A percentile compares a stretch with the other conserved stretches of the same genome.
Conservation (phyloP, 2,797 vertebrate species). For the Carcharodon carcharias region DNA sequence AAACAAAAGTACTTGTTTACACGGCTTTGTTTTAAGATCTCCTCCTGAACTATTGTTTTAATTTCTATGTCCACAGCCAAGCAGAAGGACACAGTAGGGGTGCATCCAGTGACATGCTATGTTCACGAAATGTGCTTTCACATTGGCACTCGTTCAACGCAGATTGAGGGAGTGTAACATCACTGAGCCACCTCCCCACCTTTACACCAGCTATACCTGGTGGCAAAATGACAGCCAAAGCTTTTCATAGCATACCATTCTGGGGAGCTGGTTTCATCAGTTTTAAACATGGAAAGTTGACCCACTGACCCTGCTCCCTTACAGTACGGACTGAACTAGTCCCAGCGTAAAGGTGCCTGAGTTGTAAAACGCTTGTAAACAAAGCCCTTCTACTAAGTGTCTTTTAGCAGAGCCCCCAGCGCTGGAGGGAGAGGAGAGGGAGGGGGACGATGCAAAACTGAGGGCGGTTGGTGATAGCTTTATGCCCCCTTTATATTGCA, state of each 20-base stretch:
- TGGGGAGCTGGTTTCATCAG: background rate
- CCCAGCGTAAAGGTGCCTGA: no score
- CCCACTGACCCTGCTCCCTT: background rate
- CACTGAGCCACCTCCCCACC: background rate
- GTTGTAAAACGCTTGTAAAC: background rate
- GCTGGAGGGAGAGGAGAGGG: background rate
- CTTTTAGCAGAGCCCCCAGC: background rate
- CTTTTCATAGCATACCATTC: background rate
- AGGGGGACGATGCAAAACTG: background rate
- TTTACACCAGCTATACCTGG: background rate
- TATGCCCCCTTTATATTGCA: background rate
- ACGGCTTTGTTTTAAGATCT: no score
- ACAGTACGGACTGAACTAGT: background rate
- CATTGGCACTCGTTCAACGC: no score
- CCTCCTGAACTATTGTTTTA: no score
- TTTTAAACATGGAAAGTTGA: background rate
- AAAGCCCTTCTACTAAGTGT: no score
- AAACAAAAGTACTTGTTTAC: no score
- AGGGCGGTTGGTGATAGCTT: background rate
- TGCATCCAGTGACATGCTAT: no score
- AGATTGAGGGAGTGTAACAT: background rate
- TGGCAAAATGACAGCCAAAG: no score
- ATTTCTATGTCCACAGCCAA: no score
- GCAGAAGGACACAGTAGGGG: no score
- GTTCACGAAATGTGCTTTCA: no score